These are phyloP conservation scores for Cherax quadricarinatus DNA, from an alignment of 1,140 invertebrate species.

Conservation along the genomic window DNA sequence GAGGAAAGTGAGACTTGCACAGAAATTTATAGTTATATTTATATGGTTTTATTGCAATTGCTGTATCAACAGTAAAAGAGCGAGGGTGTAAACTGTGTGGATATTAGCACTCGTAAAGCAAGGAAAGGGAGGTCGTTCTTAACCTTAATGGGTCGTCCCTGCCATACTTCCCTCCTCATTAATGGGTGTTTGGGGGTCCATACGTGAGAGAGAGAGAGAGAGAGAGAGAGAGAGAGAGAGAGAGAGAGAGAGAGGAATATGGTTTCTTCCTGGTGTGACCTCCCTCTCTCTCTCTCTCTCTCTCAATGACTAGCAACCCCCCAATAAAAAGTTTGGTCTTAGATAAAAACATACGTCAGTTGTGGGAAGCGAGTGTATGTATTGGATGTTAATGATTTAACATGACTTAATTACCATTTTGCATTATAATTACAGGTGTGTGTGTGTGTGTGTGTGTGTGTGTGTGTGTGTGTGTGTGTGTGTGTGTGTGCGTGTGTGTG, in stretches of 20 bases:
- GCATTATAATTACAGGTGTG: too few relatives aligned
- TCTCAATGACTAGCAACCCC: neutral
- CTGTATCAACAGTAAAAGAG: slow-evolving; percentile 49
- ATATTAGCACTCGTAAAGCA: slow-evolving; percentile 46
- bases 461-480: too few relatives aligned
- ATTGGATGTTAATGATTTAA: too few relatives aligned
- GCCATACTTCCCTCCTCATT: slow-evolving; percentile 45
- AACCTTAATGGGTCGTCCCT: slow-evolving; percentile 36
- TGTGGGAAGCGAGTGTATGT: too few relatives aligned
- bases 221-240: too few relatives aligned
- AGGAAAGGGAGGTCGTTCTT: slow-evolving; percentile 27
- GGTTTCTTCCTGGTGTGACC: too few relatives aligned
- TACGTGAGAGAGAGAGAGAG: neutral
- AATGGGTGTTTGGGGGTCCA: slow-evolving; percentile 18
- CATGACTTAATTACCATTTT: too few relatives aligned
- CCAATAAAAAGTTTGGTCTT: neutral
- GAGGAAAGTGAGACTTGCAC: slow-evolving; percentile 25
- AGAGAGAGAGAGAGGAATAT: too few relatives aligned
- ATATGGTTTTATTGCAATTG: slow-evolving; percentile 54
- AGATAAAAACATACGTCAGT: too few relatives aligned
- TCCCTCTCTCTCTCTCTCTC: neutral
- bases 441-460: too few relatives aligned
- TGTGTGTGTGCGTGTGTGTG: too few relatives aligned
- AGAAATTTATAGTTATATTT: slow-evolving; percentile 47
- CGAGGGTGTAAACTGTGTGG: slow-evolving; percentile 12